These are phyloP conservation scores for Chouioia cunea DNA, from an alignment of 2,888 invertebrate genomes.

Conservation along the genomic window DNA sequence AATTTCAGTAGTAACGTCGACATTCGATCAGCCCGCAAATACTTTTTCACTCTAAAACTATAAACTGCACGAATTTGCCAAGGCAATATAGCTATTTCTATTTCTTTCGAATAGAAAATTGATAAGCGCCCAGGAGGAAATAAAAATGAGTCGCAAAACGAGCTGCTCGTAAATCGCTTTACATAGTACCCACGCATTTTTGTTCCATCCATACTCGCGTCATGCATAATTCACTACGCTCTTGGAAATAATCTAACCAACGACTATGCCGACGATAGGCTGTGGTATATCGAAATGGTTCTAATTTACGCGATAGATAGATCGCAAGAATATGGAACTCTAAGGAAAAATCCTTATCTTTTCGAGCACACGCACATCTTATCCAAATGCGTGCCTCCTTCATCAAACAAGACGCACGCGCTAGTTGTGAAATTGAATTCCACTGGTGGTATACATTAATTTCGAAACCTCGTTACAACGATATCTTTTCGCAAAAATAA, in stretches of 20 bases:
- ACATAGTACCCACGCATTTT: conserved; percentile 1
- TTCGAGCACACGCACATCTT: background rate
- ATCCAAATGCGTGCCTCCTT: background rate
- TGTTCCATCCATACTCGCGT: conserved; percentile 5
- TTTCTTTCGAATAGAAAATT: background rate
- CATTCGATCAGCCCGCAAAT: too few species aligned
- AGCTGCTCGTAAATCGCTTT: conserved; percentile 7
- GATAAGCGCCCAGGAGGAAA: background rate
- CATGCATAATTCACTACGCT: conserved; percentile 13
- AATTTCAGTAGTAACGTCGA: too few species aligned
- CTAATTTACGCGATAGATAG: conserved; percentile 16
- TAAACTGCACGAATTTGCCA: too few species aligned
- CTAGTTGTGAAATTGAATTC: background rate
- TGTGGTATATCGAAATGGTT: conserved; percentile 26
- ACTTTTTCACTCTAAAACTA: too few species aligned
- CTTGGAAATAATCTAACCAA: conserved; percentile 24
- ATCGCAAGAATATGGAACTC: too few species aligned
- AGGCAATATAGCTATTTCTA: background rate
- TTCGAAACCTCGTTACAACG: conserved; percentile 23
- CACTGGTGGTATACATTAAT: conserved; percentile 35
- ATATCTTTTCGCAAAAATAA: background rate
- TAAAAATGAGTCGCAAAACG: background rate
- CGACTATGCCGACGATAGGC: background rate
- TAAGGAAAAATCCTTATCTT: background rate
- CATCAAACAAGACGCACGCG: conserved; percentile 11